Evolutionary conservation across 1,140 invertebrate genomes (phyloP), one percentile per base, ranked within the genome.

Genomic region (Lordiphosa mommai): DNA sequence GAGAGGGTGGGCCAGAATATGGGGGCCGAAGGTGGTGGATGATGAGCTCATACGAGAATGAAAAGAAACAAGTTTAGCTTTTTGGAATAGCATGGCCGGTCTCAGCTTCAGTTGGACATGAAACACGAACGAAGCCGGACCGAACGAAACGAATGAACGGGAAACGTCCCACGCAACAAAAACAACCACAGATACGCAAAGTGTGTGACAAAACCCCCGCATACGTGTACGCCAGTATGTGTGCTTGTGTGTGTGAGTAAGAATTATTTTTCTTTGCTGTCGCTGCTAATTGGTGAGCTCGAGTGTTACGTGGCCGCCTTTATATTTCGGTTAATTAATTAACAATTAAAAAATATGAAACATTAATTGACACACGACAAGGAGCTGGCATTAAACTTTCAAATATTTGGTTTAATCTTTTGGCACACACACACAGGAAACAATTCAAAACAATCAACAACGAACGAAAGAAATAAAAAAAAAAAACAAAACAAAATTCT

Each of bases 51-150:
- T 80, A 66, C 76, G 53, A 80, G 70, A 69, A 53, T 27, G 55
- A 67, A 55, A 56, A 66, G 65, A 80, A 80, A 80, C 74, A 80
- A 80, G 74, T 80, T 80, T 80, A 74, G 74, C 76, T 80, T 74
- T 79, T 82, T 76, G 66, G 61, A 80, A 80, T 47, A 57, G 46
- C 37, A 51, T 40, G 50, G 51, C 61, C 51, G 61, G 59, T 33
- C 56, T 57, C 38, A 10, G 16, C 63, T 57, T 57, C 59, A 79
- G 47, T 77, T 64, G 50, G 32, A 72, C 50, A 64, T 66, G 58
- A 61, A 57, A 50, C 73, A 59, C 56, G 55, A 74, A 49, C 76
- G 59, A 57, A 33, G 43, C 48, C 73, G 70, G 70, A 70, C 38
- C 33, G 12, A 38, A 7, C 23, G 23, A 50, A 49, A n/a, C 29